phyloP scores from a whole-genome alignment of 2,113 vertebrate genomes.

The Gnathonemus echidnorhynchus region DNA sequence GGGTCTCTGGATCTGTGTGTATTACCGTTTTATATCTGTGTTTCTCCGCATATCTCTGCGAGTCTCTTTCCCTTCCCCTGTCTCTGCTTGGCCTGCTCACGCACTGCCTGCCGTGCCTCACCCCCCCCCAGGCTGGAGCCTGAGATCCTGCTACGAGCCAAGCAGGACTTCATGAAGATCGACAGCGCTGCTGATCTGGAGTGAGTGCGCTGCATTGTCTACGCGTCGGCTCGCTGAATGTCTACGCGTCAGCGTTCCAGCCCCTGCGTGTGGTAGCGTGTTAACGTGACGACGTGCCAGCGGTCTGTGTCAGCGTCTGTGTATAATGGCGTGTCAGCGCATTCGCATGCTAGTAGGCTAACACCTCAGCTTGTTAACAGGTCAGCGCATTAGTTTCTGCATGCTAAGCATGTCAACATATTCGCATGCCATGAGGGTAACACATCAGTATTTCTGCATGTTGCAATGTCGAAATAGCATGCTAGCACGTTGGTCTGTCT shows the following conservation, averaged over 20 bases:
- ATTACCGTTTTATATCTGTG: neutral
- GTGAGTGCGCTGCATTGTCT: constrained; percentile 68
- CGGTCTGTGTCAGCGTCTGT: neutral
- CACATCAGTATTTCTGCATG: neutral
- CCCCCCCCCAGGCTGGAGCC: constrained; percentile 78
- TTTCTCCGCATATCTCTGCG: neutral
- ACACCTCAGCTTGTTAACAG: neutral
- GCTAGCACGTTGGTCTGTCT: neutral
- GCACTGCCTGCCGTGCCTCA: constrained; percentile 6
- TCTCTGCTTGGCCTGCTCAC: neutral
- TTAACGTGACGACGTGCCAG: neutral
- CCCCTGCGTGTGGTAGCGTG: neutral
- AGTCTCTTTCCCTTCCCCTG: constrained; percentile 15
- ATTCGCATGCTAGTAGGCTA: neutral
- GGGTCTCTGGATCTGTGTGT: constrained; percentile 1
- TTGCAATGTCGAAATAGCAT: neutral
- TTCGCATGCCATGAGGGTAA: neutral
- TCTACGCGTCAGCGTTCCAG: constrained; percentile 29
- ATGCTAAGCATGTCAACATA: neutral
- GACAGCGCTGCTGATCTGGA: constrained; percentile 85
- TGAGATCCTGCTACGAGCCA: constrained; percentile 93
- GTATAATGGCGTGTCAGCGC: neutral
- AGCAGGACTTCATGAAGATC: constrained; percentile 97
- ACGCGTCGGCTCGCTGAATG: constrained; percentile 28
- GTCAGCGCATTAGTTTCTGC: neutral